Evolutionary conservation across 2,797 vertebrate genomes (phyloP).

Genomic region (Odontamblyopus lacepedii): DNA sequence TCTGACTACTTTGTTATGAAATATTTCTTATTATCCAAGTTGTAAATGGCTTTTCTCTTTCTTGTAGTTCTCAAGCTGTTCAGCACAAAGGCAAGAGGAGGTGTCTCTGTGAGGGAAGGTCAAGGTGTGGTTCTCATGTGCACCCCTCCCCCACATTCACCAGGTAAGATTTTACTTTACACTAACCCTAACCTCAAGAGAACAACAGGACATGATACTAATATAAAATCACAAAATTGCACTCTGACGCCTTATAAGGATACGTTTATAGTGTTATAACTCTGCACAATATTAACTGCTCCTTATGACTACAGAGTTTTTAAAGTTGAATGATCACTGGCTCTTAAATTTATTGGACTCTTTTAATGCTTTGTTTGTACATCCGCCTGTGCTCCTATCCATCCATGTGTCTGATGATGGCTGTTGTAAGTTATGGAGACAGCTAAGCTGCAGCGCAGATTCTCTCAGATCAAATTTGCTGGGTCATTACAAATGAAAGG

Average conservation of each 20-base stretch:
- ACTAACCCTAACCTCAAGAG: slow-evolving; percentile 2
- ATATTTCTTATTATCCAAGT: not conserved
- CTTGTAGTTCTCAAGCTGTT: slow-evolving; percentile 89
- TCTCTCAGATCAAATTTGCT: slow-evolving; percentile 60
- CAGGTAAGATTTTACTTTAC: slow-evolving; percentile 79
- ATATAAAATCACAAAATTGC: no score
- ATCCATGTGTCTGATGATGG: slow-evolving; percentile 31
- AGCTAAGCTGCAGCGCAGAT: slow-evolving; percentile 24
- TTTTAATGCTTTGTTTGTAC: slow-evolving; percentile 29
- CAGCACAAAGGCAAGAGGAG: slow-evolving; percentile 87
- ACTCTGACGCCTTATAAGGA: no score
- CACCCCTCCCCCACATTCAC: slow-evolving; percentile 90
- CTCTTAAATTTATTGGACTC: slow-evolving; percentile 20
- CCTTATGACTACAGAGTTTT: not conserved
- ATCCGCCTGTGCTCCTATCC: slow-evolving; percentile 7
- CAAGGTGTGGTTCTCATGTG: slow-evolving; percentile 97
- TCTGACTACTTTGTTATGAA: slow-evolving; percentile 1
- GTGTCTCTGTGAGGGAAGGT: slow-evolving; percentile 92
- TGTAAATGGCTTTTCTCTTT: not conserved
- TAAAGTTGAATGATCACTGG: slow-evolving; percentile 18
- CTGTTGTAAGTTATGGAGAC: slow-evolving; percentile 27
- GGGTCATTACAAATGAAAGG: slow-evolving; percentile 69
- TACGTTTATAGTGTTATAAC: no score
- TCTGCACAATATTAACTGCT: slow-evolving; percentile 9
- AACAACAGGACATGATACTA: not conserved